Evolutionary conservation across 2,797 vertebrate species (phyloP).

Genomic region (Silurus lanzhouensis): DNA sequence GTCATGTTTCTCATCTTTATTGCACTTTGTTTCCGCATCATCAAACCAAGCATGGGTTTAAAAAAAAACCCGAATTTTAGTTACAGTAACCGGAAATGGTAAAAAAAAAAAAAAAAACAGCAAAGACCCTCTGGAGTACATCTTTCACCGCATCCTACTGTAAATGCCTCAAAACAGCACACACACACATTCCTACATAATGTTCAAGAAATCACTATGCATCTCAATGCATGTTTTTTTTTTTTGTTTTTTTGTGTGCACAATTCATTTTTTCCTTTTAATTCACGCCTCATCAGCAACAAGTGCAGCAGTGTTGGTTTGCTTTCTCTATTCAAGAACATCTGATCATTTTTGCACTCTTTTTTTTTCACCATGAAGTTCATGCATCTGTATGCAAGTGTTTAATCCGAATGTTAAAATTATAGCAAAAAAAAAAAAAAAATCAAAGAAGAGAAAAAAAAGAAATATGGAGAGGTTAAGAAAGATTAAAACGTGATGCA

Average conservation of each 20-base stretch:
- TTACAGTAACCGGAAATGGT: conserved; percentile 26
- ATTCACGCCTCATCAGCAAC: conserved; percentile 8
- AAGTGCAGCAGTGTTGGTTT: background rate
- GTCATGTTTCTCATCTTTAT: conserved; percentile 16
- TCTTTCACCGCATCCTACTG: background rate
- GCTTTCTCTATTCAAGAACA: too few species aligned
- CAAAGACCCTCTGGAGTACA: background rate
- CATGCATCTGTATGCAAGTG: too few species aligned
- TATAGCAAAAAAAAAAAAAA: background rate
- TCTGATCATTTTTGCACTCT: too few species aligned
- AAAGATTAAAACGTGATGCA: background rate
- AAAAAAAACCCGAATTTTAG: background rate
- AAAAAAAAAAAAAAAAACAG: too few species aligned
- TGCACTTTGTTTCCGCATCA: conserved; percentile 38
- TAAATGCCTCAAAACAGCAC: background rate
- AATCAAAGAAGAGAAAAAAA: background rate
- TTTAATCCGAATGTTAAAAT: too few species aligned
- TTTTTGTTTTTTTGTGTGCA: too few species aligned
- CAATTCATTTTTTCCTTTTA: too few species aligned
- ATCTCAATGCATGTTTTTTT: too few species aligned
- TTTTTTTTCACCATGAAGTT: too few species aligned
- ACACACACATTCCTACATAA: background rate
- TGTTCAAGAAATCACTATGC: background rate
- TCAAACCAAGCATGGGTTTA: conserved; percentile 4
- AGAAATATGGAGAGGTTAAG: background rate